A percentile compares a stretch with the other conserved stretches of the same genome.
phyloP scores from a whole-genome alignment of 2,113 vertebrate genomes.

The Apodemus sylvaticus region DNA sequence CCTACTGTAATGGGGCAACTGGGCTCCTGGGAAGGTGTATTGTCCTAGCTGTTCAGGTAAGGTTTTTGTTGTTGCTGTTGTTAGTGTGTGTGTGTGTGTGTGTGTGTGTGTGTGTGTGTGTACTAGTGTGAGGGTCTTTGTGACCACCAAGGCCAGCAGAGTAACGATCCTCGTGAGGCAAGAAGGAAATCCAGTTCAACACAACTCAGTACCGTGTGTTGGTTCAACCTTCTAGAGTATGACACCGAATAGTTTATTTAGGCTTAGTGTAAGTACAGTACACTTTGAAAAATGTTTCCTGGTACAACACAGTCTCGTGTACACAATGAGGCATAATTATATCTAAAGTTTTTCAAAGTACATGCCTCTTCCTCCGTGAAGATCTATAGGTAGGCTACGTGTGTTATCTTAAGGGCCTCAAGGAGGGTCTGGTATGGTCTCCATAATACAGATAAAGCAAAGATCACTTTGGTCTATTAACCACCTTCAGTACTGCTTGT shows the following conservation, averaged over 20 bases:
- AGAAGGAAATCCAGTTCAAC: background rate
- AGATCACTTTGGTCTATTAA: background rate
- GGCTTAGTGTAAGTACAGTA: background rate
- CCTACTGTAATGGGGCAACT: background rate
- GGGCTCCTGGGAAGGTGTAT: background rate
- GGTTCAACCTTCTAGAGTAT: background rate
- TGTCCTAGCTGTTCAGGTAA: background rate
- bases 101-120: background rate
- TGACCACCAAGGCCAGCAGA: background rate
- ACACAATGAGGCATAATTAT: background rate
- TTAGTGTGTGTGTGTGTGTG: background rate
- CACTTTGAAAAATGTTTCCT: background rate
- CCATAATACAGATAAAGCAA: background rate
- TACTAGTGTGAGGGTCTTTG: background rate
- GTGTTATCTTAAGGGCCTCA: background rate
- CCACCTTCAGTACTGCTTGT: background rate
- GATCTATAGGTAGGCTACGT: too few relatives aligned
- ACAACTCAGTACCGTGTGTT: background rate
- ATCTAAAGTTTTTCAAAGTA: background rate
- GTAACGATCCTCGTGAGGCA: background rate
- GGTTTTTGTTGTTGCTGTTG: background rate
- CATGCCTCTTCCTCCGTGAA: background rate
- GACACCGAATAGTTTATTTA: background rate
- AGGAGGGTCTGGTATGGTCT: background rate
- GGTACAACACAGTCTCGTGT: background rate